Evolutionary conservation across 1,140 invertebrate species (phyloP).

Genomic region (Octopus bimaculoides): DNA sequence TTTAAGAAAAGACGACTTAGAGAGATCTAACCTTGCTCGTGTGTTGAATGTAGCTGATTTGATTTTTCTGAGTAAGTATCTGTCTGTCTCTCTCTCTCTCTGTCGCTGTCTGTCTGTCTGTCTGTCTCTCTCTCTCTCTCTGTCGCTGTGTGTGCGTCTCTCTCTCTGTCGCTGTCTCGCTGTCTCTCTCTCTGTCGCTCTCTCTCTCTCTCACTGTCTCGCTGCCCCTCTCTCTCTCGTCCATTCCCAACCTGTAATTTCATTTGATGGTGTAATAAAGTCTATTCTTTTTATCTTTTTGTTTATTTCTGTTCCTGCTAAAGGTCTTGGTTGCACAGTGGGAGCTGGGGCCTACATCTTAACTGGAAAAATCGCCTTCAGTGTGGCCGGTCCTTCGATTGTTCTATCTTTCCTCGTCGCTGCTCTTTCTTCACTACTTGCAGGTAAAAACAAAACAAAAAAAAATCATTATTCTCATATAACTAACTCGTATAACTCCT

Average conservation of each 20-base stretch:
- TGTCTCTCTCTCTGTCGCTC: too few relatives aligned
- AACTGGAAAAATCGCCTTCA: constrained; percentile 81
- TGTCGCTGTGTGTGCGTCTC: too few relatives aligned
- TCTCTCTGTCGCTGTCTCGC: too few relatives aligned
- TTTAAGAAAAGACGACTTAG: too few relatives aligned
- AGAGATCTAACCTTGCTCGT: too few relatives aligned
- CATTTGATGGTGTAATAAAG: neutral
- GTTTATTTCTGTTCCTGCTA: constrained; percentile 19
- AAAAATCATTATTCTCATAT: too few relatives aligned
- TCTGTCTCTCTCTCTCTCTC: too few relatives aligned
- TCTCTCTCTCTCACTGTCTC: neutral
- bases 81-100: neutral
- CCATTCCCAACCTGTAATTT: neutral
- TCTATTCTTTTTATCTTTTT: neutral
- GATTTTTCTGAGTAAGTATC: neutral
- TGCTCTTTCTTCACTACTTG: constrained; percentile 82
- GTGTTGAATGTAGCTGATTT: too few relatives aligned
- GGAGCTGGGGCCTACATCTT: constrained; percentile 89
- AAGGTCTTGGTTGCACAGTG: constrained; percentile 79
- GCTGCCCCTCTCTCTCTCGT: neutral
- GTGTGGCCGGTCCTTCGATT: constrained; percentile 81
- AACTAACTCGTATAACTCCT: too few relatives aligned
- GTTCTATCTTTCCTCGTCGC: constrained; percentile 86
- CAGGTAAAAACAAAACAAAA: constrained; percentile 61
- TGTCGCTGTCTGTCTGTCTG: too few relatives aligned